Base-by-base conservation (phyloP, 2,888 invertebrate genomes). In the Drepana falcataria region DNA sequence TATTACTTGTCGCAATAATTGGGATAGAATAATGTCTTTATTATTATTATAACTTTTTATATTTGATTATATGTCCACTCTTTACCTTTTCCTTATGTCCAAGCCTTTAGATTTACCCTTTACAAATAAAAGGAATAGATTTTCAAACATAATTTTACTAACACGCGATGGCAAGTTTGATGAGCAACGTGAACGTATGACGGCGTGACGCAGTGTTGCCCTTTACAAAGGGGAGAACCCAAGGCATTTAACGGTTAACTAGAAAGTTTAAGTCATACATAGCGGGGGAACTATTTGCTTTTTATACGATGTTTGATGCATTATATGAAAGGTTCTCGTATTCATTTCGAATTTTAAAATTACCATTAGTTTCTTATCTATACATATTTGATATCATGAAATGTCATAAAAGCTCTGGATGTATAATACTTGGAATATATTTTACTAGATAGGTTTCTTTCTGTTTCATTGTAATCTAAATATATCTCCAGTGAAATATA, bases 161-260 rank as follows among this genome's bases (percentile, higher is more conserved):
- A 64, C 81, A 81, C 80, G 81, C 79, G 70, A 81, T 58, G 69
- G 74, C 79, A 79, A 80, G 81, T 79, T 79, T 67, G 59, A 66
- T 66, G 66, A 60, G 69, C 70, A 68, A 75, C 75, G 72, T 74
- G 73, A 69, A 69, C 66, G 69, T 70, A 69, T 78, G 75, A 66
- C 64, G 66, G 69, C 69, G 69, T 78, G 75, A 66, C 64, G 66
- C 71, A 66, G 57, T 64, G 66, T 62, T 78, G 77, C 77, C 79
- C 80, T 79, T 79, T 75, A 59, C 62, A 54, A 64, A 60, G 65
- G 68, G 68, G 73, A 69, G 64, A 61, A 59, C 66, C 61, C 62
- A 57, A 70, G 74, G 69, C 75, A 73, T 73, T 75, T 73, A 77
- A 71, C 73, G 75, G 73, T 71, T 75, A 75, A 79, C 74, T 71